phyloP scores from a whole-genome alignment of 1,140 invertebrate genomes.

The Choristoneura fumiferana region DNA sequence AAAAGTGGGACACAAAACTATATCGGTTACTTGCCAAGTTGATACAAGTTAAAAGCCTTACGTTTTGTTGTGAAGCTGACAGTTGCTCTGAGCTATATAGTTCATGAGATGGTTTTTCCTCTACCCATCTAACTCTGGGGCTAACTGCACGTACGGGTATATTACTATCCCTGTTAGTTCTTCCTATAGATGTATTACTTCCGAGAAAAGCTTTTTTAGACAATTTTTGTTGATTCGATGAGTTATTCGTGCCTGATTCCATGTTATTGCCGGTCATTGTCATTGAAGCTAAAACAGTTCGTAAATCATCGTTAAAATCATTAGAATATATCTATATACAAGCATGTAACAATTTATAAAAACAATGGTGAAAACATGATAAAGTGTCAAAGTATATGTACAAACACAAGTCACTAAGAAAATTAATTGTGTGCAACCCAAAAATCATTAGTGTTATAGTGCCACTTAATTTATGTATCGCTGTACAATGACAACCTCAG shows the following conservation, averaged over 20 bases:
- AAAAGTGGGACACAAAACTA: too few relatives aligned
- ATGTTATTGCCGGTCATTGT: constrained; percentile 75
- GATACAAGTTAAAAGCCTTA: constrained; percentile 36
- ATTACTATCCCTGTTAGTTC: constrained; percentile 65
- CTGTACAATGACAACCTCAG: not conserved
- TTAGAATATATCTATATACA: constrained; percentile 6
- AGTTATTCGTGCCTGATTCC: constrained; percentile 58
- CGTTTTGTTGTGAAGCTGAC: constrained; percentile 68
- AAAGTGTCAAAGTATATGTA: constrained; percentile 44
- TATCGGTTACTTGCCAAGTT: not conserved
- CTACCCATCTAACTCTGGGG: constrained; percentile 72
- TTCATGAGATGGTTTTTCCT: constrained; percentile 63
- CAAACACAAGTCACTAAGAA: not conserved
- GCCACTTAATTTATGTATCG: constrained; percentile 9
- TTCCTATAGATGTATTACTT: constrained; percentile 72
- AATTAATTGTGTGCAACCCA: constrained; percentile 14
- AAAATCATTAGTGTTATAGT: constrained; percentile 13
- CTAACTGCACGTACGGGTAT: constrained; percentile 76
- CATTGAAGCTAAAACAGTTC: constrained; percentile 68
- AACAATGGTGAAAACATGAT: constrained; percentile 55
- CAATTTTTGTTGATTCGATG: constrained; percentile 67
- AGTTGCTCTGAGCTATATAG: constrained; percentile 60
- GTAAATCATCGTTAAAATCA: constrained; percentile 12
- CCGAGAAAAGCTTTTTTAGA: constrained; percentile 74
- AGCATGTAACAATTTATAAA: constrained; percentile 19